Conservation (phyloP, 1,140 invertebrate genomes). For the Pristionchus pacificus region DNA sequence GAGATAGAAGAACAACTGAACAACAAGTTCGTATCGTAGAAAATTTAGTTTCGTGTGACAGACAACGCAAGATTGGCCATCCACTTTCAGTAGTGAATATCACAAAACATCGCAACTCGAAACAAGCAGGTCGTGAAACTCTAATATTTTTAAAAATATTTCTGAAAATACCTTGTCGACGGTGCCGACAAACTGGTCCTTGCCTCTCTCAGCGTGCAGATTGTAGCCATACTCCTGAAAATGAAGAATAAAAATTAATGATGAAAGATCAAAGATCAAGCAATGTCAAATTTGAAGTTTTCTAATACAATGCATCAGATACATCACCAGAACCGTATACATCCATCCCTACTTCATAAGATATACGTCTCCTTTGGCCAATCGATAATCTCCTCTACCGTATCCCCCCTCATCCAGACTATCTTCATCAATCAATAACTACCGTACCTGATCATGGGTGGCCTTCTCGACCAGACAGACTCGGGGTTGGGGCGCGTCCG, state of each 20-base stretch:
- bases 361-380: no score
- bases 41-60: no score
- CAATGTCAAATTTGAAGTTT: no score
- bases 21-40: no score
- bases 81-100: no score
- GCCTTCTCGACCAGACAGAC: conserved; percentile 25
- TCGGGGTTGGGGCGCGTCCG: conserved; percentile 20
- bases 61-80: no score
- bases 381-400: no score
- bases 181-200: conserved; percentile 93
- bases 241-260: neutral
- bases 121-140: no score
- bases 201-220: conserved; percentile 89
- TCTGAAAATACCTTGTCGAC: conserved; percentile 85
- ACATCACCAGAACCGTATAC: neutral
- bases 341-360: neutral
- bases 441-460: conserved; percentile 11
- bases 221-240: conserved; percentile 92
- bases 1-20: no score
- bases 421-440: neutral
- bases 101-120: no score
- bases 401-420: neutral
- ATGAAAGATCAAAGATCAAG: no score
- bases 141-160: no score
- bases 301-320: neutral